Evolutionary conservation across 2,113 vertebrate species (phyloP).

Genomic region (Bubo blakistoni): DNA sequence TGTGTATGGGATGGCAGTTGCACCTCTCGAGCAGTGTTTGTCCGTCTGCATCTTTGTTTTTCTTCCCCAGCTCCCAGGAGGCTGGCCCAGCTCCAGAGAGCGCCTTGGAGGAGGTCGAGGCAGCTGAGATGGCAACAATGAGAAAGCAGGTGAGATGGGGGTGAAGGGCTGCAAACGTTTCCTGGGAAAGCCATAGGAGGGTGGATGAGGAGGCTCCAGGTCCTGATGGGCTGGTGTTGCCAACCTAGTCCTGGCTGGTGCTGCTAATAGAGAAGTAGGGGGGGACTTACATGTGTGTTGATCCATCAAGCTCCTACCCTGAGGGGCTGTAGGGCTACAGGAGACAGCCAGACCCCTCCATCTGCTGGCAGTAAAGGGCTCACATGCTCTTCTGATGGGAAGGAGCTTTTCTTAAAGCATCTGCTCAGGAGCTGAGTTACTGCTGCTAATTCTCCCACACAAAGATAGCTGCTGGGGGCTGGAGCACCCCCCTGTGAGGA

Average conservation of each 20-base stretch:
- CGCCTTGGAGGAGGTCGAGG: background rate
- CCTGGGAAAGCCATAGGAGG: background rate
- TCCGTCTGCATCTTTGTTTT: background rate
- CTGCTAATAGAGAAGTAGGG: background rate
- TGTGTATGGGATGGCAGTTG: rapidly evolving
- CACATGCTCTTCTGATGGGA: background rate
- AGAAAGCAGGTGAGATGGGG: slow-evolving; percentile 57
- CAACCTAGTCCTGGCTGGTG: background rate
- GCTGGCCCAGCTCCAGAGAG: background rate
- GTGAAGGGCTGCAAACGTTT: background rate
- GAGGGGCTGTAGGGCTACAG: background rate
- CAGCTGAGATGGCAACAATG: slow-evolving; percentile 47
- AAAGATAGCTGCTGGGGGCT: background rate
- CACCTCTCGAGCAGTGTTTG: background rate
- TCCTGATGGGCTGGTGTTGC: background rate
- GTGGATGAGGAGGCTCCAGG: background rate
- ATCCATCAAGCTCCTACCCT: rapidly evolving
- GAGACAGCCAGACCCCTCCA: background rate
- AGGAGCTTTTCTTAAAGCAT: background rate
- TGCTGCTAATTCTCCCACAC: background rate
- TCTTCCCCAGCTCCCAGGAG: slow-evolving; percentile 11
- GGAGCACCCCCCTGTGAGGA: too few relatives aligned
- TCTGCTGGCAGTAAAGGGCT: background rate
- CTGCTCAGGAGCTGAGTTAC: background rate
- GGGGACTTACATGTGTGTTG: background rate